Base-by-base conservation (phyloP, 2,797 vertebrate genomes). In the Sciaenops ocellatus region DNA sequence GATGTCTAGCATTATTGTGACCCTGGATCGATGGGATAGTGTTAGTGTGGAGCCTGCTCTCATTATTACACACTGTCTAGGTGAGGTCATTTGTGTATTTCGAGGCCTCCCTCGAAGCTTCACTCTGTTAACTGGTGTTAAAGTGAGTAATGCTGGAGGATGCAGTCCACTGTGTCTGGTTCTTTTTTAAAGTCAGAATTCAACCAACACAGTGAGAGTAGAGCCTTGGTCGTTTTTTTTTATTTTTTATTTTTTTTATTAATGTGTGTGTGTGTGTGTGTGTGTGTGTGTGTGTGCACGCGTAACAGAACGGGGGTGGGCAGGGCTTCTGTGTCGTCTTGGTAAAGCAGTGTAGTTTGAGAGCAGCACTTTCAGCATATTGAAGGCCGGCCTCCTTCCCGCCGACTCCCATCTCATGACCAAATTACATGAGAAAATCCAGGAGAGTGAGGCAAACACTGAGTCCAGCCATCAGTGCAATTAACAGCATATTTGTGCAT, bases 281-380 rank as follows among this genome's bases (percentile, higher is more conserved):
- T 63, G 68, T 72, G 55, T 46, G 48, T 26, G 44, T 71, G 64
- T 51, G 61, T 72, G 15, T 73, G 55, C 60, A 64, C 28, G 24
- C 28, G 15, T 24, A 79, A 60, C 26, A 75, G 62, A 67, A 12
- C 57, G 69, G 70, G 87, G 83, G 86, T 76, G 85, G 89, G 79
- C 74, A 68, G 80, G 83, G 79, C 92, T 83, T 88, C 76, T 55
- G 66, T 82, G 72, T 91, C 77, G 34, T 87, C 87, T 88, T 87
- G 81, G 93, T 93, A 93, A 94, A 94, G 80, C 87, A 85, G 84
- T 92, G 90, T 88, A 84, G 90, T 93, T 93, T 88, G 71, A 92
- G 89, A 92, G 88, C 89, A 92, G 90, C 91, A 93, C 92, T 92
- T 95, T 95, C 93, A 83, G 83, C 90, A 89, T 76, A 82, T 61